Evolutionary conservation across 64 coral and sea anemone species (phyloP), one percentile per base, ranked within the genome.

Genomic region (Pachyseris speciosa): DNA sequence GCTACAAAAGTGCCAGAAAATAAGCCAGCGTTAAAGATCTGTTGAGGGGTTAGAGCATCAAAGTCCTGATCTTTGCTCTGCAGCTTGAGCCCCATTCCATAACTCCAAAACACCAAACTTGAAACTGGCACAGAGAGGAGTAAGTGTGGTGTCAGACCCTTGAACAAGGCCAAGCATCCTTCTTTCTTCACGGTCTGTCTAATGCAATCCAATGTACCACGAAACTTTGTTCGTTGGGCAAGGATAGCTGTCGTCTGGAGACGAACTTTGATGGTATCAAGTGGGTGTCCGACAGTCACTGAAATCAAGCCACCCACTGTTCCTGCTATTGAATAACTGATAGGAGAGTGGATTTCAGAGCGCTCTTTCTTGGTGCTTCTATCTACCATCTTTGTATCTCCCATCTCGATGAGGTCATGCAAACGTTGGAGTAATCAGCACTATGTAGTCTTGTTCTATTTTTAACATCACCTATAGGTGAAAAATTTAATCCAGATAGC

Each of bases 11-110:
- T 50, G 26, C 94, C 94, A 7, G 86, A 67, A 88, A 91, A 91
- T 22, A 91, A 31, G 13, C 94, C 94, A 74, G 94, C 94, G 27
- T 87, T 87, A 40, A 74, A 92, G 51, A 90, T 58, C 20, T 95
- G 71, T 25, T 78, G 22, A 13, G 83, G 60, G 5, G 74, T 91
- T 38, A 85, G 31, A 24, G 64, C 29, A 36, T 79, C 48, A 36
- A 64, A 32, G 19, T 86, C 42, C 26, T 75, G 88, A 59, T 86
- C 64, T 19, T 78, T 44, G 20, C 61, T 67, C 16, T 96, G 94
- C 29, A 91, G 58, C 34, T 58, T 91, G 45, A 92, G 81, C 19
- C 84, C 94, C 33, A 87, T 49, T 22, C 69, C 76, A 31, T 92
- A 89, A 48, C 83, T 72, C 87, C 81, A 96, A 39, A 96, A 96